Evolutionary conservation across 2,797 vertebrate genomes (phyloP), one percentile per base, ranked within the genome.

Genomic region (Enteromius unitaeniatus): DNA sequence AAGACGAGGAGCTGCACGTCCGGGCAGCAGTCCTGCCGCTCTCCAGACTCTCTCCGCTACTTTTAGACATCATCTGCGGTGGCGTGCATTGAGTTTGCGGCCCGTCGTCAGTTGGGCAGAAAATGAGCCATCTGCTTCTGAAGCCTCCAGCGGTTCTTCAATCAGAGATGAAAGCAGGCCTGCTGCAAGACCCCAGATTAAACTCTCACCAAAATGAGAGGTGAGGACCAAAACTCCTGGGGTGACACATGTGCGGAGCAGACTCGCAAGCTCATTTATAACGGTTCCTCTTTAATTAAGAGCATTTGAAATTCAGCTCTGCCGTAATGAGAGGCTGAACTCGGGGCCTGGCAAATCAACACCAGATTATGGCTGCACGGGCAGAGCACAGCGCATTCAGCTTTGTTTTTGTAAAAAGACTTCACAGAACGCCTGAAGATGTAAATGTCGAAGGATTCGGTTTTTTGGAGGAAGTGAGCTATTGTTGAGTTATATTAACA

Each of bases 201-300:
- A 74, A 67, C 26, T 21, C 55, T 47, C 26, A 49, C 84, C 74
- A 68, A 79, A 78, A 81, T 70, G 73, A 72, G 82, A 72, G 70
- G 37, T 55, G 75, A 75, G 26, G 79, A 86, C 37, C 60, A 70
- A 73, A 82, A 80, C 58, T 81, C 45, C 37, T 40, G 81, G 92
- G 92, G 88, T 68, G 92, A 77, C 91, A 85, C 93, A 93, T 89
- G 91, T 93, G 93, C 90, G 88, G 89, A 88, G 64, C 88, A 90
- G 91, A 86, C 89, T 84, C 69, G 82, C 74, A 79, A 90, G 89
- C 91, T 49, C 55, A 17, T 64, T 89, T 89, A 85, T 89, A 90
- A 91, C 91, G 81, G 88, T 90, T 88, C 73, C 89, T 90, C 94
- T 95, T 91, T 95, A 94, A 95, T 95, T 94, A 94, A 92, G 89